phyloP scores from a whole-genome alignment of 2,797 vertebrate species.

The Hypotaenidia okinawae region DNA sequence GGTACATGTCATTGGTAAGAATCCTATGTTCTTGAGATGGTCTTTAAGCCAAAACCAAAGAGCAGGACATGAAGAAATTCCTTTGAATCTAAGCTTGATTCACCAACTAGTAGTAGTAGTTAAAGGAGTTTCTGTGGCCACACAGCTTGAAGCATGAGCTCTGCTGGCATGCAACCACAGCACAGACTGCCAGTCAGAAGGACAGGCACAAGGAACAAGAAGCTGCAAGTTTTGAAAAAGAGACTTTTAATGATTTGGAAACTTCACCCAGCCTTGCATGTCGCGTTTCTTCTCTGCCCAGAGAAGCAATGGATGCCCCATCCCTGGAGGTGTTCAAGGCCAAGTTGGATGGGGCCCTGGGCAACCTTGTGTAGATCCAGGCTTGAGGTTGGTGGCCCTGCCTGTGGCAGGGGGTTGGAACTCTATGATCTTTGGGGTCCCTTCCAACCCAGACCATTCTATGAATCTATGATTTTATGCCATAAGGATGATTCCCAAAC shows the following conservation, averaged over 20 bases:
- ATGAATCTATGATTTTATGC: background rate
- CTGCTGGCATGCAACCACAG: background rate
- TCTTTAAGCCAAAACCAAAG: background rate
- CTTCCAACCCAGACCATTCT: too few relatives aligned
- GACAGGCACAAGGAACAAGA: background rate
- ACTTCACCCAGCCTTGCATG: background rate
- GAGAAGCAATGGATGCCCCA: too few relatives aligned
- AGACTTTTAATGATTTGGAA: background rate
- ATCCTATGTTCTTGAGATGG: background rate
- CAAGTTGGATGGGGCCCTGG: too few relatives aligned
- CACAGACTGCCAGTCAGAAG: background rate
- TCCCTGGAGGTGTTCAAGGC: too few relatives aligned
- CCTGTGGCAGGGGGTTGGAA: too few relatives aligned
- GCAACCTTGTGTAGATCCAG: too few relatives aligned
- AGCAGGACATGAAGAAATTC: background rate
- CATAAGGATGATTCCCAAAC: background rate
- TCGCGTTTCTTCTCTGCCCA: background rate
- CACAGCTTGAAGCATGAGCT: background rate
- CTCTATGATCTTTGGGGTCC: too few relatives aligned
- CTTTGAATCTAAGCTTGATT: background rate
- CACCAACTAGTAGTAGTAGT: background rate
- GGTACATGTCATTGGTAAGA: background rate
- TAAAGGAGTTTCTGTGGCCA: background rate
- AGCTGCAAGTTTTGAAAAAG: background rate
- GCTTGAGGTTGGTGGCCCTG: too few relatives aligned